A percentile compares a stretch with the other conserved stretches of the same genome.
These are phyloP conservation scores for Ptilodon capucinus DNA, from an alignment of 2,888 invertebrate genomes.

Conservation along the genomic window DNA sequence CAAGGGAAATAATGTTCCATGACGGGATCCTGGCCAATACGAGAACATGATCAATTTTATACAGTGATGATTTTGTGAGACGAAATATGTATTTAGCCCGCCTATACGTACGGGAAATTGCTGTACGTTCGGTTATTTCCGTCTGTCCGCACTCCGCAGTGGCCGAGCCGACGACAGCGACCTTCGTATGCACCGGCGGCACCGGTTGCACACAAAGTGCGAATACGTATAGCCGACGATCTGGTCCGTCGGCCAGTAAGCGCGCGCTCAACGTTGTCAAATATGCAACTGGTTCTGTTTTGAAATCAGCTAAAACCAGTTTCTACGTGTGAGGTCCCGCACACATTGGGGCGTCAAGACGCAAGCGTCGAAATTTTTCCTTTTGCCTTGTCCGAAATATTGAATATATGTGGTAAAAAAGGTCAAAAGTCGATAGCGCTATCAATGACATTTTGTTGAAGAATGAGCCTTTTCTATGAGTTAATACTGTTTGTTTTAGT, in stretches of 20 bases:
- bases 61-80: slow-evolving; percentile 21
- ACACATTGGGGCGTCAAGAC: too few species aligned
- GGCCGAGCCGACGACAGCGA: slow-evolving; percentile 46
- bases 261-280: slow-evolving; percentile 14
- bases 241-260: not conserved
- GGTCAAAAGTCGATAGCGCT: too few species aligned
- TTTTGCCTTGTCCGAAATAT: too few species aligned
- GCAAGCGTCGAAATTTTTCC: too few species aligned
- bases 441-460: too few species aligned
- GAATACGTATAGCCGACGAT: slow-evolving; percentile 16
- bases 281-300: slow-evolving; percentile 27
- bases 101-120: slow-evolving; percentile 62
- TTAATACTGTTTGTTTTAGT: too few species aligned
- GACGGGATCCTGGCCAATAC: not conserved
- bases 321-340: not conserved
- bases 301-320: slow-evolving; percentile 22
- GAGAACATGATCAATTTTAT: slow-evolving; percentile 2
- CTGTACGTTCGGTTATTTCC: slow-evolving; percentile 69
- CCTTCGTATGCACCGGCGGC: slow-evolving; percentile 57
- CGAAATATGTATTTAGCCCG: slow-evolving; percentile 23
- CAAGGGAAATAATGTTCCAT: not conserved
- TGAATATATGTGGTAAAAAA: too few species aligned
- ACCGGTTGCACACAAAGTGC: slow-evolving; percentile 32
- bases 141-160: slow-evolving; percentile 47
- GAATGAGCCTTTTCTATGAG: too few species aligned